Evolutionary conservation across 2,113 vertebrate species (phyloP).

Genomic region (Chionis minor): DNA sequence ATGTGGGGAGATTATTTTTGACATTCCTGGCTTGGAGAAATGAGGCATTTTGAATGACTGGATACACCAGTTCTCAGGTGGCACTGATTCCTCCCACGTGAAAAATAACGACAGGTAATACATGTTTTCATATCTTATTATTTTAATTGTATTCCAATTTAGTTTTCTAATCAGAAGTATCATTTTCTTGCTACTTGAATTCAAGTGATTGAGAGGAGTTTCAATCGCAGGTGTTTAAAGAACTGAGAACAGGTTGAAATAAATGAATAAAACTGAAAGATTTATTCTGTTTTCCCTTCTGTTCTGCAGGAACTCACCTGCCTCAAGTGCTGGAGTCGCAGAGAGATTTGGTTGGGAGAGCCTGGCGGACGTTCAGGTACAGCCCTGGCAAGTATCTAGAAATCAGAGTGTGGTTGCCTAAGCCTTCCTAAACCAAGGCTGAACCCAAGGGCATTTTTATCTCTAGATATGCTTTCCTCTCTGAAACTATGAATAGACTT

Average conservation of each 20-base stretch:
- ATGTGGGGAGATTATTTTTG: slow-evolving; percentile 45
- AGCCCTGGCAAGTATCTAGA: neutral
- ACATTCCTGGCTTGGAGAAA: slow-evolving; percentile 21
- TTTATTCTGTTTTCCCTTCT: neutral
- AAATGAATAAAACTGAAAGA: neutral
- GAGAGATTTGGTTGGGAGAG: neutral
- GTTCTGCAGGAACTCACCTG: neutral
- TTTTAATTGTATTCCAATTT: slow-evolving; percentile 34
- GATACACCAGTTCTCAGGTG: slow-evolving; percentile 17
- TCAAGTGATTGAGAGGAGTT: slow-evolving; percentile 20
- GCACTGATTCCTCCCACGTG: neutral
- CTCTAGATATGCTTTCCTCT: neutral
- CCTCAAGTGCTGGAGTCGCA: neutral
- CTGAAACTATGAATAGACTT: neutral
- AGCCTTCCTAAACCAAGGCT: neutral
- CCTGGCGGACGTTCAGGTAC: neutral
- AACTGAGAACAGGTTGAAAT: neutral
- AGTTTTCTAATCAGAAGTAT: slow-evolving; percentile 46
- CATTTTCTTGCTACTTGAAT: slow-evolving; percentile 33
- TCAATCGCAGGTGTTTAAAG: neutral
- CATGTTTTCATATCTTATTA: slow-evolving; percentile 34
- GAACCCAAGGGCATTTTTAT: neutral
- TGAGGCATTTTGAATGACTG: slow-evolving; percentile 3
- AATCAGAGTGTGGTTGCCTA: neutral
- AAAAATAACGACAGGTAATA: neutral